A percentile compares a stretch with the other conserved stretches of the same genome.
Evolutionary conservation across 2,888 invertebrate genomes (phyloP).

Genomic region (Lymantria monacha): DNA sequence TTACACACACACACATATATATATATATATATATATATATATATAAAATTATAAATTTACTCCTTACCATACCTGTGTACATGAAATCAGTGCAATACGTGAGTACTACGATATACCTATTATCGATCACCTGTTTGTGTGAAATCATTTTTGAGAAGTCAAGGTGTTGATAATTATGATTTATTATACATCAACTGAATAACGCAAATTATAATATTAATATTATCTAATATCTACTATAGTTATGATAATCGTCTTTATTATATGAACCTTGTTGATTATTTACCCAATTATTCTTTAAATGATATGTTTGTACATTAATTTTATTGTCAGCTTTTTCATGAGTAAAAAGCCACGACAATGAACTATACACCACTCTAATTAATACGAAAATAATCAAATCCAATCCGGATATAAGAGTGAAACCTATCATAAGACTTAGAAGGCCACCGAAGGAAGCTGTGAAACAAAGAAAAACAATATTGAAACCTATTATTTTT

Average conservation of each 20-base stretch:
- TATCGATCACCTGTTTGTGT: no score
- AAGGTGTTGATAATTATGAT: no score
- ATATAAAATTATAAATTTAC: no score
- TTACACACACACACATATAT: no score
- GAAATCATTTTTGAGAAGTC: no score
- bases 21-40: no score
- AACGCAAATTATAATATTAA: no score
- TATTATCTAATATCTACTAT: neutral
- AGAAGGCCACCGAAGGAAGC: constrained; percentile 88
- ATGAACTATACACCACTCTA: constrained; percentile 67
- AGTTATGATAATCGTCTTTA: constrained; percentile 4
- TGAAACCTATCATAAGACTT: constrained; percentile 87
- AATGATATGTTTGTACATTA: constrained; percentile 16
- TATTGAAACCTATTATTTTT: neutral
- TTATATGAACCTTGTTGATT: neutral
- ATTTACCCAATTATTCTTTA: constrained; percentile 12
- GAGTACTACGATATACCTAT: no score
- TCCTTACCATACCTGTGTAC: no score
- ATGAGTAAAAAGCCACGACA: neutral
- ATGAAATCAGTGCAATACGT: no score
- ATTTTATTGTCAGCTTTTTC: constrained; percentile 8
- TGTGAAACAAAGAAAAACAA: constrained; percentile 53
- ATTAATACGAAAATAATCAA: constrained; percentile 84
- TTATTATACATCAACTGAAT: no score
- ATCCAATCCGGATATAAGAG: constrained; percentile 86